These are phyloP conservation scores for Nomada fabriciana DNA, from an alignment of 2,888 invertebrate species.

Conservation along the genomic window DNA sequence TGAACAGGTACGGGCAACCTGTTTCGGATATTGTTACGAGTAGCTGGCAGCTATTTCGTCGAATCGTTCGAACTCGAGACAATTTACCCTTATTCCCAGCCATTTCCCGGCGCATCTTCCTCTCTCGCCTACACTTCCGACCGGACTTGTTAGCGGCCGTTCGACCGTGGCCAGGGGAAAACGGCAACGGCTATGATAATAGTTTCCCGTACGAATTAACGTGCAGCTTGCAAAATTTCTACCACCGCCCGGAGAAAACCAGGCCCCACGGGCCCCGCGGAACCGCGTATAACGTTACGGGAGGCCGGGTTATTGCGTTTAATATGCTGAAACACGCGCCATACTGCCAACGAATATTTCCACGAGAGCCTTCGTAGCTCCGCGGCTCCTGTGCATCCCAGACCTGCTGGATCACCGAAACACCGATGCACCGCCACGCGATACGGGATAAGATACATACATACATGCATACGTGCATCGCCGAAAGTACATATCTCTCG, in stretches of 20 bases:
- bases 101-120: slow-evolving; percentile 38
- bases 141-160: slow-evolving; percentile 54
- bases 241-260: slow-evolving; percentile 50
- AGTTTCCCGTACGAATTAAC: slow-evolving; percentile 62
- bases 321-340: slow-evolving; percentile 39
- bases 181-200: slow-evolving; percentile 35
- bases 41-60: slow-evolving; percentile 70
- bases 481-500: neutral
- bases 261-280: neutral
- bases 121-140: slow-evolving; percentile 10
- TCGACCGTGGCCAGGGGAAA: slow-evolving; percentile 18
- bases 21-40: slow-evolving; percentile 77
- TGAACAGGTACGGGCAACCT: slow-evolving; percentile 73
- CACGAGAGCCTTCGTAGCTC: neutral
- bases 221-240: slow-evolving; percentile 58
- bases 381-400: neutral
- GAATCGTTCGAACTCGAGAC: slow-evolving; percentile 70
- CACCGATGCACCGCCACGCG: slow-evolving; percentile 7
- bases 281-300: slow-evolving; percentile 8
- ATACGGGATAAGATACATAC: no score
- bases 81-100: slow-evolving; percentile 38
- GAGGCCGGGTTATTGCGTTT: slow-evolving; percentile 36
- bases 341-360: slow-evolving; percentile 6
- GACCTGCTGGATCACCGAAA: slow-evolving; percentile 30
- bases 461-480: neutral